Base-by-base conservation (phyloP, 2,888 invertebrate species). In the Trichacis sp. region DNA sequence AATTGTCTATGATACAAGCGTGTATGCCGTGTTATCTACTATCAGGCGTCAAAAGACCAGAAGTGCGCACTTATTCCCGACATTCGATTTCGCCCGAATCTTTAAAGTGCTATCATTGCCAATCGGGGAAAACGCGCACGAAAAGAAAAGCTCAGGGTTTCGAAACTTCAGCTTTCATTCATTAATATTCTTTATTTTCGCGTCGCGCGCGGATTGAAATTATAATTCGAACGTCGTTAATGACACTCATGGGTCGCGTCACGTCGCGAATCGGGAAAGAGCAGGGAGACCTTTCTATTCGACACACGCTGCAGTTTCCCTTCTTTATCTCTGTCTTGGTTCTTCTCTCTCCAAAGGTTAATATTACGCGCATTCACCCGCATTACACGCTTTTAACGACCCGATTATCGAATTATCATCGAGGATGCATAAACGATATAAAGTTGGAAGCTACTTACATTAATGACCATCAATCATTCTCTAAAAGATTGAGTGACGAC, bases 211-310 rank as follows among this genome's bases (percentile, higher is more conserved):
- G 19, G 20, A 18, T 9, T 18, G 20, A 45, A 45, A 45, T 45
- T 19, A 12, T 20, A 12, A 45, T 45, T 45, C 20, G 12, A 18
- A 6, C n/a, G 15, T 40, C 40, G 15, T 17, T 42, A 17, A 42
- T 42, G 42, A 42, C 42, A 15, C 18, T 11, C 42, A 45, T 45
- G 45, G 1, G 45, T 45, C 45, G 20, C 45, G 45, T 45, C 45
- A 45, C 45, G 45, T 45, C 45, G 11, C 46, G 9, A 42, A 45
- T 30, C 20, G 14, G 24, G 43, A 8, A 49, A 24, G 19, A 11
- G 19, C n/a, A 40, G 19, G 55, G 8, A 18, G 15, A 30, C 2
- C 29, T 38, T 18, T 30, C 30, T 42, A 29, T 48, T 42, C 49
- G 12, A 17, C 15, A n/a, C 45, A 45, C 14, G 52, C 12, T 40